A percentile compares a stretch with the other conserved stretches of the same genome.
phyloP scores from a whole-genome alignment of 1,140 invertebrate genomes.

The Euglossa dilemma region DNA sequence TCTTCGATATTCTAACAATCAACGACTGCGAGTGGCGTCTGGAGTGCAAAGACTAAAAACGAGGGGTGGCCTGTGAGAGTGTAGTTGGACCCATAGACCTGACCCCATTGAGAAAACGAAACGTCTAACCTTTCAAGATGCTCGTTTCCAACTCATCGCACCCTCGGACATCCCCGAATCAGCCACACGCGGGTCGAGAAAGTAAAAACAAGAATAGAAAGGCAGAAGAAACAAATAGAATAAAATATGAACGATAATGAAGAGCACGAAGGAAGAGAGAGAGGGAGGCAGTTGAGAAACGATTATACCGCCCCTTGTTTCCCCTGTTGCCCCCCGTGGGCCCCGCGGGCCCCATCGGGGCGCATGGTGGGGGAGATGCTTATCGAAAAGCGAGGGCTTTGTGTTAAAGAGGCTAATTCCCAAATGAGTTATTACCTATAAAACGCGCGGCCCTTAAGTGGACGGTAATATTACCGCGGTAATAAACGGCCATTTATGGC shows the following conservation, averaged over 20 bases:
- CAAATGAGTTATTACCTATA: conserved; percentile 79
- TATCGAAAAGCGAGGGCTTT: conserved; percentile 74
- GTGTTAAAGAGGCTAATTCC: conserved; percentile 77
- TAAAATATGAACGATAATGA: not conserved
- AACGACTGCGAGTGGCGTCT: too few relatives aligned
- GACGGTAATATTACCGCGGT: conserved; percentile 77
- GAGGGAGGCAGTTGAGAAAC: not conserved
- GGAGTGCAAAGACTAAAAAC: too few relatives aligned
- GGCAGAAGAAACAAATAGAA: not conserved
- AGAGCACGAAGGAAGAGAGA: not conserved
- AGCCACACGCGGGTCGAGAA: too few relatives aligned
- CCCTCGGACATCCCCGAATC: too few relatives aligned
- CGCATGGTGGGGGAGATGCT: conserved; percentile 52
- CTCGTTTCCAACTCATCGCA: too few relatives aligned
- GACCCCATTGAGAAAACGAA: too few relatives aligned
- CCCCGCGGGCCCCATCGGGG: not conserved
- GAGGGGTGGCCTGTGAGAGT: too few relatives aligned
- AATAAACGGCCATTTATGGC: conserved; percentile 79
- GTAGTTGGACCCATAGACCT: too few relatives aligned
- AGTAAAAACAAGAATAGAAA: too few relatives aligned
- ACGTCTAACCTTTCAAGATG: too few relatives aligned
- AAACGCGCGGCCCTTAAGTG: conserved; percentile 73
- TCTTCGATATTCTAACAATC: too few relatives aligned
- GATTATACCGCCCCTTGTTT: conserved; percentile 41
- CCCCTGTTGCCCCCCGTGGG: not conserved